Evolutionary conservation across 2,888 invertebrate genomes (phyloP), one percentile per base, ranked within the genome.

Genomic region (Eupelmus urozonus): DNA sequence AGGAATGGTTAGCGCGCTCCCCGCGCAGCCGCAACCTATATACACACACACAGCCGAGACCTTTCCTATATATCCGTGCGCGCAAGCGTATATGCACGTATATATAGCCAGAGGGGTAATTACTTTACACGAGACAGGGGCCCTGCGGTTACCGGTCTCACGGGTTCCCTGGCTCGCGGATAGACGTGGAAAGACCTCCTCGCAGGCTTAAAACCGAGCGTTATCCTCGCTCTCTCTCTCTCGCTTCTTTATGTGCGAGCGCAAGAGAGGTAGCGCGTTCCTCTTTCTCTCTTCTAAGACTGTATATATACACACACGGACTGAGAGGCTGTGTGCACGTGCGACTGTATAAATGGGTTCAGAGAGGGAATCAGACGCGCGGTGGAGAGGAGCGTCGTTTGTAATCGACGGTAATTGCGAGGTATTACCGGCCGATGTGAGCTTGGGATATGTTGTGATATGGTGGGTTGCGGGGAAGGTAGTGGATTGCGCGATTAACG

Each of bases 371-470:
- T n/a, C n/a, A n/a, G n/a, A n/a, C n/a, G n/a, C n/a, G n/a, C 7
- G 29, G 45, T 42, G 20, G 59, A 60, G 5, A 20, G 29, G 49
- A 53, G 51, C 34, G 51, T 13, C 40, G 29, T 29, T 69, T 53
- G 62, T 70, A 70, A 76, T 70, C 55, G 70, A 40, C 62, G 70
- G 55, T 76, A 76, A 76, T 76, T 70, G 57, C 62, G 49, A 51
- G 66, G 16, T 23, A 73, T 73, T 57, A 53, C 40, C 13, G 18
- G 9, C n/a, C n/a, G n/a, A n/a, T n/a, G n/a, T n/a, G n/a, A n/a
- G n/a, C n/a, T n/a, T n/a, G n/a, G n/a, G n/a, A n/a, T n/a, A n/a
- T n/a, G n/a, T n/a, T n/a, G n/a, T n/a, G n/a, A n/a, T n/a, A n/a
- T n/a, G n/a, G n/a, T n/a, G n/a, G n/a, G n/a, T n/a, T n/a, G n/a